These are phyloP conservation scores for Sialia sialis DNA, from an alignment of 2,113 vertebrate species.

Conservation along the genomic window DNA sequence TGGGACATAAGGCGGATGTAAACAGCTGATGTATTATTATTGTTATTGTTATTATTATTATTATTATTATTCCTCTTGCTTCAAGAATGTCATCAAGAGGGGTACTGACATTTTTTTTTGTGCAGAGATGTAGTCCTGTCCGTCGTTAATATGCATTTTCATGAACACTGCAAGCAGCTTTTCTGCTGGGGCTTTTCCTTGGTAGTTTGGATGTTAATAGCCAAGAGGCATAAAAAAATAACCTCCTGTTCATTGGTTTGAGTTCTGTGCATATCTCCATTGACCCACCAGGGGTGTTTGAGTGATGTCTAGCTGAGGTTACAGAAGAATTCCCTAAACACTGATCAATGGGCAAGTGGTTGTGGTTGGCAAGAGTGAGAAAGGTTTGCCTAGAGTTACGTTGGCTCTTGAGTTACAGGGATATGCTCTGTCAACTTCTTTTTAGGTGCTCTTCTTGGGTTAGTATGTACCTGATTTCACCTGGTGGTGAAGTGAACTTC, in stretches of 20 bases:
- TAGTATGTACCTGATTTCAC: background rate
- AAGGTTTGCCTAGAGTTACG: background rate
- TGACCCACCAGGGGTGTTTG: background rate
- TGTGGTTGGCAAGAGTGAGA: fast-evolving
- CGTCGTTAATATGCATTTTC: background rate
- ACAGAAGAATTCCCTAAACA: background rate
- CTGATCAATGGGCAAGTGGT: background rate
- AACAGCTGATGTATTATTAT: background rate
- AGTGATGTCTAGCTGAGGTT: background rate
- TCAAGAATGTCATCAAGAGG: background rate
- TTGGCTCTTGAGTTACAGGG: background rate
- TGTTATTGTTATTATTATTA: no score
- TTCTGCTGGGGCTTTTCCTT: background rate
- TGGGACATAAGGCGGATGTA: background rate
- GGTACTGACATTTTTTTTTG: background rate
- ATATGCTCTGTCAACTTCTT: background rate
- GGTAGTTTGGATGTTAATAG: background rate
- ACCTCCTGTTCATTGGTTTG: background rate
- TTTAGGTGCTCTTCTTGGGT: background rate
- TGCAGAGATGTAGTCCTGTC: background rate
- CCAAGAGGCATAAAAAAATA: background rate
- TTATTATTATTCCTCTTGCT: background rate
- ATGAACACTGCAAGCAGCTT: background rate
- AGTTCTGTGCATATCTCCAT: background rate
- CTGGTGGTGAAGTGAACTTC: background rate